Conservation (phyloP, 2,888 invertebrate species). For the Agrochola macilenta region DNA sequence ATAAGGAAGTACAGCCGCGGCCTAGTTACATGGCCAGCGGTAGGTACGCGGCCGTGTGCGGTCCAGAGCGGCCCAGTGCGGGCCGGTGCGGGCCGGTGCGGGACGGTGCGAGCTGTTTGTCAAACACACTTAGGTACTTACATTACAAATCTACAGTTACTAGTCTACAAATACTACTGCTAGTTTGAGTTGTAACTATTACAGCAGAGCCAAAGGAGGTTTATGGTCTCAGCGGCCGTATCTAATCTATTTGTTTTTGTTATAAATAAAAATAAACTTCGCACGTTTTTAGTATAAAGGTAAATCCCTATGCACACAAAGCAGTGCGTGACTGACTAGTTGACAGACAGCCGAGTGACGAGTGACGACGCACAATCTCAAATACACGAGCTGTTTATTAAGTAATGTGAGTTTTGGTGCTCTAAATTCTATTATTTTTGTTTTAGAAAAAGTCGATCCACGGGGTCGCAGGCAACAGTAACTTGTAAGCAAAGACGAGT, state of each 20-base stretch:
- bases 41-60: not conserved
- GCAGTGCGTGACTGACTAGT: conserved; percentile 11
- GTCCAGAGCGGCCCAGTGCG: not conserved
- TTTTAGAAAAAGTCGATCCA: not conserved
- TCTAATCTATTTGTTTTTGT: conserved; percentile 22
- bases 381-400: not conserved
- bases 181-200: not conserved
- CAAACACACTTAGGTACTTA: not conserved
- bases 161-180: not conserved
- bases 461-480: not conserved
- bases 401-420: too few relatives aligned
- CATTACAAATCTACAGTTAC: not conserved
- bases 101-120: not conserved
- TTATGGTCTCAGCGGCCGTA: conserved; percentile 6
- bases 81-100: not conserved
- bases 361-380: not conserved
- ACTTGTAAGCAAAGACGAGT: not conserved
- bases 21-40: conserved; percentile 9
- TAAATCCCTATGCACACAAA: conserved; percentile 1
- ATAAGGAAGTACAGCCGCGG: conserved; percentile 47
- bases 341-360: conserved; percentile 16
- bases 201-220: not conserved
- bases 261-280: conserved; percentile 10
- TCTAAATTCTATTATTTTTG: not conserved
- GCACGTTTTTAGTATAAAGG: not conserved